Evolutionary conservation across 2,113 vertebrate genomes (phyloP).

Genomic region (Quiscalus mexicanus): DNA sequence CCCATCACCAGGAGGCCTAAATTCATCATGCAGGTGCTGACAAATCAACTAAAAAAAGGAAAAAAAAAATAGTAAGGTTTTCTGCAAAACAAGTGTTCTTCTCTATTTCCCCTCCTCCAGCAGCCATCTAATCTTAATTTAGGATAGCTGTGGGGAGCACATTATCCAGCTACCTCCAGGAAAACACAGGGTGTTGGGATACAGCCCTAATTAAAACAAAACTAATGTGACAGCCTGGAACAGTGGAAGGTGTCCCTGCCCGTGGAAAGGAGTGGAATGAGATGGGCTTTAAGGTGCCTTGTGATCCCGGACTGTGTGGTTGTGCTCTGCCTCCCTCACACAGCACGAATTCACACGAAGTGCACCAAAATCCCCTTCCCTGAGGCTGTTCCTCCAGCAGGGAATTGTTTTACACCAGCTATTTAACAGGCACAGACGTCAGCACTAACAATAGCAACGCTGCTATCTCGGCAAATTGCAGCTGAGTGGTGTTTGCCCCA

Average conservation of each 20-base stretch:
- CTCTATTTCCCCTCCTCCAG: not conserved
- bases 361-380: not conserved
- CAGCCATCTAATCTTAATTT: not conserved
- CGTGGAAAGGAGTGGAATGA: rapidly evolving
- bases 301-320: rapidly evolving
- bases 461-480: not conserved
- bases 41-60: not conserved
- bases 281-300: not conserved
- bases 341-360: rapidly evolving
- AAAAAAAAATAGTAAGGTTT: not conserved
- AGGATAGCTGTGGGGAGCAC: not conserved
- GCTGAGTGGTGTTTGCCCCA: not conserved
- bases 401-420: not conserved
- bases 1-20: not conserved
- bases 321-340: not conserved
- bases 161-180: not conserved
- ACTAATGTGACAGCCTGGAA: not conserved
- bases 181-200: not conserved
- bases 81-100: not conserved
- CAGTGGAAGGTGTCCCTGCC: not conserved
- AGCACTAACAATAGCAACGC: slow-evolving; percentile 27
- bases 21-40: not conserved
- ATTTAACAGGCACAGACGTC: not conserved
- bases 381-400: not conserved
- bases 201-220: not conserved